Conservation (phyloP, 2,113 vertebrate species). For the Oreochromis aureus region DNA sequence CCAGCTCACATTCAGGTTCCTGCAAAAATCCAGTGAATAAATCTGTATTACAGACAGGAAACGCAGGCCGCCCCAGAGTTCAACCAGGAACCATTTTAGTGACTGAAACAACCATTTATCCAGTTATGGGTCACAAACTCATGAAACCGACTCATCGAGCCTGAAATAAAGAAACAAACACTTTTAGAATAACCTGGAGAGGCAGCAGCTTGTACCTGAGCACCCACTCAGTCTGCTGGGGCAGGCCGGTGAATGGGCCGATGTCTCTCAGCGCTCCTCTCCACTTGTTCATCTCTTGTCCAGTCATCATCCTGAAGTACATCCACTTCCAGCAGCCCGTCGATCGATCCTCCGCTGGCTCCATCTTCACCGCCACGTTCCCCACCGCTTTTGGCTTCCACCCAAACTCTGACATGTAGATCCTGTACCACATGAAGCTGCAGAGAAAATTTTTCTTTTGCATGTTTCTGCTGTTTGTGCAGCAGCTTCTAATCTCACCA, state of each 20-base stretch:
- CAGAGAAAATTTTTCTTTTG: neutral
- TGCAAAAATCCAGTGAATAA: neutral
- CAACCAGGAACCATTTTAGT: neutral
- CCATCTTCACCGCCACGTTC: accelerated
- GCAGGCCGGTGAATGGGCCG: slow-evolving; percentile 18
- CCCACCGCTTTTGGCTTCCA: neutral
- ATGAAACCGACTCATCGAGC: neutral
- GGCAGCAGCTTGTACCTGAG: slow-evolving; percentile 29
- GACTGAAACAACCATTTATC: neutral
- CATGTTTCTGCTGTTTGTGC: neutral
- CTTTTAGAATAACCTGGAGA: neutral
- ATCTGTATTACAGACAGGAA: neutral
- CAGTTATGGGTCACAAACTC: neutral
- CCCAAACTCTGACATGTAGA: slow-evolving; percentile 28
- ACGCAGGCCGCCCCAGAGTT: neutral
- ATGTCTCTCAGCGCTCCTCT: neutral
- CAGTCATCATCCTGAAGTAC: slow-evolving; percentile 3
- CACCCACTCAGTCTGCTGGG: neutral
- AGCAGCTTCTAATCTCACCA: neutral
- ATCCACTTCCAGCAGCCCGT: slow-evolving; percentile 34
- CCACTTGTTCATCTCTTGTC: slow-evolving; percentile 20
- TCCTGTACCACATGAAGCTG: slow-evolving; percentile 25
- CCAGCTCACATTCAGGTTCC: slow-evolving; percentile 36
- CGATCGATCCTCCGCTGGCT: neutral
- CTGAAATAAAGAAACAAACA: neutral